Evolutionary conservation across 1,140 invertebrate genomes (phyloP), one percentile per base, ranked within the genome.

Genomic region (Camponotus floridanus): DNA sequence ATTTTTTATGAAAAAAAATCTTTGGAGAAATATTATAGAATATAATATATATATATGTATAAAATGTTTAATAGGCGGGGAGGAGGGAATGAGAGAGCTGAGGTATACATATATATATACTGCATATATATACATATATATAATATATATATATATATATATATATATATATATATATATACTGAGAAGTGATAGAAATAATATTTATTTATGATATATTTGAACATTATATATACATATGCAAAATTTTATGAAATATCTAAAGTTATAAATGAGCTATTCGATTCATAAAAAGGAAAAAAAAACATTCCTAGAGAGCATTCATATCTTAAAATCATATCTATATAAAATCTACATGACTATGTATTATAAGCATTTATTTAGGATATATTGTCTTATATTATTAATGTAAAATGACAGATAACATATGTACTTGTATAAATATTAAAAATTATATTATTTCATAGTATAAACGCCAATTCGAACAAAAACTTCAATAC

Each of bases 1-100:
- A 51, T 18, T 51, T 57, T 78, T 31, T 45, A 45, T 62, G 11
- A 61, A 76, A 76, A 76, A 73, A 48, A 18, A 39, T 78, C 0
- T 31, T 64, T 7, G 13, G 39, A 45, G 1, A 39, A 65, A 65
- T 36, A 45, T 78, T 31, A 51, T 51, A 62, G 8, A 3, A 62
- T 3, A 36, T 61, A 42, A 48, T 8, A 4, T 39, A 39, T 26
- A 26, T 1, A 26, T 26, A 26, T 26, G 4, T 39, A 7, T 64
- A 59, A 9, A 64, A n/a, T 62, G 11, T 18, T 42, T 62, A 61
- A 3, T 26, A 1, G 0, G 26, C 26, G 26, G 26, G 26, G 26
- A 26, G 26, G 26, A 26, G 26, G 26, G 26, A 26, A 26, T 26
- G 26, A 26, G 26, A 26, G 26, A 26, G 26, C 26, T 26, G 26